Evolutionary conservation across 2,113 vertebrate species (phyloP), one percentile per base, ranked within the genome.

Genomic region (Butastur rufipennis): DNA sequence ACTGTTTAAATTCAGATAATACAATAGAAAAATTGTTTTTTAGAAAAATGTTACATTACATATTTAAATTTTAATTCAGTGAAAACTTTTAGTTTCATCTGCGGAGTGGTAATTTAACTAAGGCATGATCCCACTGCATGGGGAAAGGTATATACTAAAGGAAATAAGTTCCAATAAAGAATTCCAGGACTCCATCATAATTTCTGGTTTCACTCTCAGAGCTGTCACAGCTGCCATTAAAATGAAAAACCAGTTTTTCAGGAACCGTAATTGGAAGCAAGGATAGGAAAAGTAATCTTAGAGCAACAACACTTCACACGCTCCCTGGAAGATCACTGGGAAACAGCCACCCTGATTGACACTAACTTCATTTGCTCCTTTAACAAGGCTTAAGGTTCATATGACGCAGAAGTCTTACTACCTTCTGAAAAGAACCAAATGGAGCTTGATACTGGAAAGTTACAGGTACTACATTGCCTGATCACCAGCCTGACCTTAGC

Each of bases 221-320:
- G 83, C 68, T 95, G 83, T 96, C 86, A 89, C 52, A 95, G 81
- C 56, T 94, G 87, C 86, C 93, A 93, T 38, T 85, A 85, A 75
- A 94, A 91, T 29, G 34, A 92, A 93, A 93, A 84, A 81, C 75
- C 81, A 82, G 52, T 75, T 93, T 94, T 94, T 94, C 93, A 96
- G 68, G 92, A 93, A 43, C 23, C 38, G 61, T 32, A 90, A 84
- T 19, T 84, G 90, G 86, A 88, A 92, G 56, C 52, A 63, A 91
- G 56, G n/a, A 56, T 16, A 79, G 88, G 81, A 94, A 94, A 94
- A 89, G 73, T 21, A 42, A 65, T 61, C 91, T 88, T 68, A 26
- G 25, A 81, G 73, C 72, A 92, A 7, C 23, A 78, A 5, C 40
- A 63, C 74, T 78, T 80, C 65, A 36, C 72, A 29, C 5, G 1